phyloP scores from a whole-genome alignment of 1,140 invertebrate genomes.

The Physella acuta region DNA sequence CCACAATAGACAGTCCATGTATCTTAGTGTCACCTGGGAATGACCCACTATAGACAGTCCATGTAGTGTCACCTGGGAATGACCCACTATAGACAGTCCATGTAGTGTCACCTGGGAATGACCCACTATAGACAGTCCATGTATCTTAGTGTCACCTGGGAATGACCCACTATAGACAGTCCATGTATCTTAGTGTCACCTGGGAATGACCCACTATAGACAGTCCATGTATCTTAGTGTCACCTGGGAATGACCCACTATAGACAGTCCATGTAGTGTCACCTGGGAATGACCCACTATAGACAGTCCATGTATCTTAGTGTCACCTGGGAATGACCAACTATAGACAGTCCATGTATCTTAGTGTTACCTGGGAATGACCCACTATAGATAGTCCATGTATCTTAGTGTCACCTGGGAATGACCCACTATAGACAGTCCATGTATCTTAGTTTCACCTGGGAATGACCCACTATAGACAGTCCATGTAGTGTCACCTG shows the following conservation, averaged over 20 bases:
- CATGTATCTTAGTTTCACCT: conserved; percentile 33
- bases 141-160: background rate
- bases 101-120: background rate
- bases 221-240: conserved; percentile 20
- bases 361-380: background rate
- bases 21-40: conserved; percentile 32
- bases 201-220: background rate
- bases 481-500: conserved; percentile 39
- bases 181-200: background rate
- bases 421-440: background rate
- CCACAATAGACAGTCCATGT: background rate
- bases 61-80: conserved; percentile 33
- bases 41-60: conserved; percentile 48
- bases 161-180: no score
- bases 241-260: conserved; percentile 47
- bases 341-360: background rate
- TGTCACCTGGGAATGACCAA: background rate
- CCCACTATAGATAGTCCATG: no score
- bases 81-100: background rate
- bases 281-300: conserved; percentile 21
- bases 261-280: conserved; percentile 35
- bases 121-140: background rate
- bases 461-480: conserved; percentile 44
- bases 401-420: background rate
- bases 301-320: background rate